Evolutionary conservation across 2,888 invertebrate genomes (phyloP), one percentile per base, ranked within the genome.

Genomic region (Microplitis manilae): DNA sequence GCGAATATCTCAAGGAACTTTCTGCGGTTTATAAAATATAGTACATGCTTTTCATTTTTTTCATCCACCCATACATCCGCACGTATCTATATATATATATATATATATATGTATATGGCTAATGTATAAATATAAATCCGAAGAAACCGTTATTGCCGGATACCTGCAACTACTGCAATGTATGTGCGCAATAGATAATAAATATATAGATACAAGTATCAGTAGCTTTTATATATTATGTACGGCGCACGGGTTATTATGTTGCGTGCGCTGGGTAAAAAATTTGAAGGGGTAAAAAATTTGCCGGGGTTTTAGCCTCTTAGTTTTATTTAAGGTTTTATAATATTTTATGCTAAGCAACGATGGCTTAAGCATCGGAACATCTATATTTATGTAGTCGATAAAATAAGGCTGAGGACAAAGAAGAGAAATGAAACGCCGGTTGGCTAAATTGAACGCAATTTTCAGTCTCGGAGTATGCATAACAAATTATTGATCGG

Each of bases 301-400:
- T 13, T 8, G 13, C 50, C 50, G 50, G 50, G 50, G 50, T 50
- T 50, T 50, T 9, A 50, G 13, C 50, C 13, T 50, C 6, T 8
- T 9, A 41, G 50, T 50, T 67, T n/a, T 38, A 67, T 67, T 81
- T 81, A 83, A 79, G 30, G 30, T 30, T 30, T 83, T 84, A 84
- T 85, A 83, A 84, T 81, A 81, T 85, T 87, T 88, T 87, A 88
- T 88, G 88, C 87, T 87, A 87, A 88, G 87, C 86, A 88, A 83
- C 88, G 88, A 87, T 86, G 85, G 82, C 86, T 88, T 88, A 88
- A 88, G 87, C 50, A 88, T 87, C 85, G 85, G 86, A 85, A 88
- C 87, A 86, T 88, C 88, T 88, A 86, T 87, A 88, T 88, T 87
- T 87, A 88, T 86, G 85, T 81, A 78, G 81, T 78, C 77, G 50